Conservation (phyloP, 2,797 vertebrate genomes). For the Delichon dasypus region DNA sequence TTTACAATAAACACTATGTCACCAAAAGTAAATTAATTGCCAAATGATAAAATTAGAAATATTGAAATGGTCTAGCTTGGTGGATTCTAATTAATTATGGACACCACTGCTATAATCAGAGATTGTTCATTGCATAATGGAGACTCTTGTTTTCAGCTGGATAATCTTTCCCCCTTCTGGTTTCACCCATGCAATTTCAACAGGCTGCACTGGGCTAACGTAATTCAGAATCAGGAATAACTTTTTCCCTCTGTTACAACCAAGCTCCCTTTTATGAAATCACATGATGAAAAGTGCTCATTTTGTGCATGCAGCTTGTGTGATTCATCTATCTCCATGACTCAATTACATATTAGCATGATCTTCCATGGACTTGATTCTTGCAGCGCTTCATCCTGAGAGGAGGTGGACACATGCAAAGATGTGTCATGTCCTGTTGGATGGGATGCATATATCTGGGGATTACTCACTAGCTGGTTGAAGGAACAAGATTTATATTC, state of each 20-base stretch:
- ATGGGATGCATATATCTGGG: neutral
- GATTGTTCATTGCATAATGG: neutral
- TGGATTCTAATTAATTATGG: slow-evolving; percentile 61
- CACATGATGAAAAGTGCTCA: neutral
- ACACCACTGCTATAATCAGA: neutral
- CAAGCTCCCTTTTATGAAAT: neutral
- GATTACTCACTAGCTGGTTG: neutral
- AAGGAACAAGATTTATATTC: neutral
- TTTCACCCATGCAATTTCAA: neutral
- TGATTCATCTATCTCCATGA: neutral
- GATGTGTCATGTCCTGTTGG: neutral
- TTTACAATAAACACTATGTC: neutral
- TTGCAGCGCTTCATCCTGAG: neutral
- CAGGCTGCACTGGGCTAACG: neutral
- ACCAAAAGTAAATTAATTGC: slow-evolving; percentile 44
- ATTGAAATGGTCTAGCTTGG: neutral
- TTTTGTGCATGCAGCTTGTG: neutral
- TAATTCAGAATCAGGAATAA: neutral
- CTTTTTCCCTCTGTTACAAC: neutral
- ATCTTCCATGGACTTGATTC: neutral
- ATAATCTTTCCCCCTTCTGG: neutral
- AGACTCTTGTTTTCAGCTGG: slow-evolving; percentile 7
- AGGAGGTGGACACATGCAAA: neutral
- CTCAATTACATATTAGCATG: neutral
- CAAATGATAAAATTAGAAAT: slow-evolving; percentile 55